Base-by-base conservation (phyloP, 2,113 vertebrate species). In the Hirundichthys speculiger region DNA sequence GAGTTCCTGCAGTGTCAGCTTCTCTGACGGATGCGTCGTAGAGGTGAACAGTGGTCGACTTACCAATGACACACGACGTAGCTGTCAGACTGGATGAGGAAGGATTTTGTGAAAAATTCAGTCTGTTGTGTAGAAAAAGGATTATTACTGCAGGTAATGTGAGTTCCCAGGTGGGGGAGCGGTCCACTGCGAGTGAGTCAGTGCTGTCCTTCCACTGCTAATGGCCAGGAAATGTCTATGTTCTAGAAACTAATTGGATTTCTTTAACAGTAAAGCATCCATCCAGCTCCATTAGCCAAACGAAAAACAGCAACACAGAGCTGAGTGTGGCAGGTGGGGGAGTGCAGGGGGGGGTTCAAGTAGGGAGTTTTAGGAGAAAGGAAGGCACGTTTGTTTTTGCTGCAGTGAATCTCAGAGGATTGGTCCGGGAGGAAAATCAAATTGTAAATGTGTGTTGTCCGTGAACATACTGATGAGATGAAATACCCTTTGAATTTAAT, bases 211-310 rank as follows among this genome's bases (percentile, higher is more conserved):
- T 45, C 50, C 67, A 24, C 64, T 0, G 14, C 78, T 90, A 90
- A 90, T 89, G 83, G 87, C 41, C 86, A 87, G 86, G 86, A 89
- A 90, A 89, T 82, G 77, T 86, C 82, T 79, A 48, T 77, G 75
- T 70, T 70, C 39, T 70, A 73, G 71, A 72, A 39, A 34, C 64
- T 89, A 89, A 90, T 89, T 89, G 81, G 68, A 90, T 90, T 88
- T 80, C 75, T 89, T 87, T 45, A 77, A 81, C 75, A 86, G 85
- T 78, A 90, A 82, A 76, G 76, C 82, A 84, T 87, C 82, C 25
- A 27, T 84, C 69, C 81, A 65, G 62, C 69, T 87, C 86, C 87
- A 90, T 90, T 90, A 90, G 79, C 40, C 47, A 11, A n/a, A 12
- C 38, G 79, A 80, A 79, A n/a, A 89, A 88, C 75, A 78, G 67